phyloP scores from a whole-genome alignment of 2,797 vertebrate species.

The Allobates femoralis region DNA sequence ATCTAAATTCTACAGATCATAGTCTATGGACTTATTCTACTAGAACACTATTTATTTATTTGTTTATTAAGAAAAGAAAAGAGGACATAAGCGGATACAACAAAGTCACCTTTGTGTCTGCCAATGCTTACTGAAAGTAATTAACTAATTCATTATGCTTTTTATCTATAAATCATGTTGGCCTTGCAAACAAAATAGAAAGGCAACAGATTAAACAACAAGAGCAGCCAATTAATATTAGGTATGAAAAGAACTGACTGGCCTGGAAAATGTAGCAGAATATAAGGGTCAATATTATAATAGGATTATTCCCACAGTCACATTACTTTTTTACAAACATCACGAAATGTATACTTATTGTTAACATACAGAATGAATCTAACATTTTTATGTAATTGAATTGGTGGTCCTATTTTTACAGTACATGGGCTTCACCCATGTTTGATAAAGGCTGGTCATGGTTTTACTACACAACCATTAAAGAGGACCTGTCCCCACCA shows the following conservation, averaged over 20 bases:
- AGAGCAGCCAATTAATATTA: conserved; percentile 20
- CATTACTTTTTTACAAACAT: too few relatives aligned
- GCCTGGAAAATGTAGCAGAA: neutral
- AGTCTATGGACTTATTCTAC: neutral
- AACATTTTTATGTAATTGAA: too few relatives aligned
- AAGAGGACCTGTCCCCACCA: too few relatives aligned
- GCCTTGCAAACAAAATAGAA: conserved; percentile 5
- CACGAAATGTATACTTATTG: too few relatives aligned
- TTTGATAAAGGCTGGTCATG: too few relatives aligned
- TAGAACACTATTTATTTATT: conserved; percentile 1
- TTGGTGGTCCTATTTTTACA: too few relatives aligned
- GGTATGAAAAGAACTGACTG: neutral
- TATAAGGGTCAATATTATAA: neutral
- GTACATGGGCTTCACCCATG: too few relatives aligned
- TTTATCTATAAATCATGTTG: conserved; percentile 25
- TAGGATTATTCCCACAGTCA: too few relatives aligned
- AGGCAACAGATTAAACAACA: conserved; percentile 11
- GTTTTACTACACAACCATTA: too few relatives aligned
- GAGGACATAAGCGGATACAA: conserved; percentile 1
- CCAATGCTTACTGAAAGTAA: conserved; percentile 27
- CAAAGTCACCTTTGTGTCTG: conserved; percentile 7
- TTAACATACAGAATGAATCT: too few relatives aligned
- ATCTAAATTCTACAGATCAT: neutral
- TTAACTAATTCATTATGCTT: conserved; percentile 30
- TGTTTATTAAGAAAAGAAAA: neutral